A percentile compares a stretch with the other conserved stretches of the same genome.
phyloP scores from a whole-genome alignment of 2,888 invertebrate species.

The Petrolisthes manimaculis region DNA sequence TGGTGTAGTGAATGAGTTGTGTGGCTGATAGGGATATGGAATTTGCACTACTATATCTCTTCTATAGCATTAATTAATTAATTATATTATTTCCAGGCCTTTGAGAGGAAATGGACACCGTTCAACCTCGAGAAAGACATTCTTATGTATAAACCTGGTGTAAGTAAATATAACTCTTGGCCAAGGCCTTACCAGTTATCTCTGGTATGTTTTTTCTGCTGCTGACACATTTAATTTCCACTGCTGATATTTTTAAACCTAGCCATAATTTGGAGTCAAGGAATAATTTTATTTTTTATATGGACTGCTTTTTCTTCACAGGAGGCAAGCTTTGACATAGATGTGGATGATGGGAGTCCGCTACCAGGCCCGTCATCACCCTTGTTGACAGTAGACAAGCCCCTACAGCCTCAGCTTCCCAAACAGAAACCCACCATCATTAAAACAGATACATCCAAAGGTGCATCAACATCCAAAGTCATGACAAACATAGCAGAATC shows the following conservation, averaged over 20 bases:
- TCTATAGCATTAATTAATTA: background rate
- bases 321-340: conserved; percentile 41
- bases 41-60: too few species aligned
- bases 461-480: background rate
- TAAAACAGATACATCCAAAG: background rate
- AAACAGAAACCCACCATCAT: background rate
- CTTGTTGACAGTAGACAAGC: background rate
- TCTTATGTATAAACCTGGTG: background rate
- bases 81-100: conserved; percentile 24
- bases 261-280: too few species aligned
- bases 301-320: conserved; percentile 2
- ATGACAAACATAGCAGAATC: too few species aligned
- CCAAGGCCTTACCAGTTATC: too few species aligned
- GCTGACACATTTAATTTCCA: too few species aligned
- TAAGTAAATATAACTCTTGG: background rate
- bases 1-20: too few species aligned
- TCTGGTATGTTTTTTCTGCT: too few species aligned
- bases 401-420: background rate
- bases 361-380: conserved; percentile 31
- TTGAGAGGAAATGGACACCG: conserved; percentile 27
- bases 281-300: too few species aligned
- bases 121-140: conserved; percentile 21
- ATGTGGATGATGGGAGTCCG: conserved; percentile 46
- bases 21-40: too few species aligned
- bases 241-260: too few species aligned